phyloP scores from a whole-genome alignment of 2,888 invertebrate species.

The Drosophila recens region DNA sequence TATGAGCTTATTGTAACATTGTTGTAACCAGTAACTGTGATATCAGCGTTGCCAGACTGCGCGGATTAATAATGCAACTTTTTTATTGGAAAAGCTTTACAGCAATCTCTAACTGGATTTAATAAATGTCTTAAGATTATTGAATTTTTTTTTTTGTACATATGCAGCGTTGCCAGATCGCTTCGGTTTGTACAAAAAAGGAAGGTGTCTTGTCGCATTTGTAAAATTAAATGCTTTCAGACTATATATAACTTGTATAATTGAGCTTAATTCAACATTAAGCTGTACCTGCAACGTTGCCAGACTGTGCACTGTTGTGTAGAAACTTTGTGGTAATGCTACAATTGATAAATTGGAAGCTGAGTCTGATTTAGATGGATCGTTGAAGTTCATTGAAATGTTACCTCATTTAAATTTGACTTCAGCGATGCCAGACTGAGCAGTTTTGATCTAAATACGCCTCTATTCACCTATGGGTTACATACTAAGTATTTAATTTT shows the following conservation, averaged over 20 bases:
- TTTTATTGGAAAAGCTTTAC: too few species aligned
- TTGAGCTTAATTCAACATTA: neutral
- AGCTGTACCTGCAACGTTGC: constrained; percentile 1
- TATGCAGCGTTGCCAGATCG: neutral
- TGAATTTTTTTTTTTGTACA: neutral
- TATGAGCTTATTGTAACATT: too few species aligned
- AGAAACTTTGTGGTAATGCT: neutral
- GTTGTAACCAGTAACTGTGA: too few species aligned
- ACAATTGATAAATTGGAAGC: neutral
- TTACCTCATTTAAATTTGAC: too few species aligned
- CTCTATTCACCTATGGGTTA: too few species aligned
- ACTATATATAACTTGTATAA: neutral
- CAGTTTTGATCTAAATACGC: neutral
- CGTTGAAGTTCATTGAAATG: neutral
- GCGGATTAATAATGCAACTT: too few species aligned
- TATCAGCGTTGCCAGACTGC: too few species aligned
- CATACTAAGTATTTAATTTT: too few species aligned
- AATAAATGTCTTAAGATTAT: too few species aligned
- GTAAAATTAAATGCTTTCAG: neutral
- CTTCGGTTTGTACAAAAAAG: neutral
- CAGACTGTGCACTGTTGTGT: neutral
- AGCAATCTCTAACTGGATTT: neutral
- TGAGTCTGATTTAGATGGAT: neutral
- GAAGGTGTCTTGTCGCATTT: neutral
- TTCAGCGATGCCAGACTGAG: neutral